These are phyloP conservation scores for Noctua janthe DNA, from an alignment of 2,888 invertebrate species.

Conservation along the genomic window DNA sequence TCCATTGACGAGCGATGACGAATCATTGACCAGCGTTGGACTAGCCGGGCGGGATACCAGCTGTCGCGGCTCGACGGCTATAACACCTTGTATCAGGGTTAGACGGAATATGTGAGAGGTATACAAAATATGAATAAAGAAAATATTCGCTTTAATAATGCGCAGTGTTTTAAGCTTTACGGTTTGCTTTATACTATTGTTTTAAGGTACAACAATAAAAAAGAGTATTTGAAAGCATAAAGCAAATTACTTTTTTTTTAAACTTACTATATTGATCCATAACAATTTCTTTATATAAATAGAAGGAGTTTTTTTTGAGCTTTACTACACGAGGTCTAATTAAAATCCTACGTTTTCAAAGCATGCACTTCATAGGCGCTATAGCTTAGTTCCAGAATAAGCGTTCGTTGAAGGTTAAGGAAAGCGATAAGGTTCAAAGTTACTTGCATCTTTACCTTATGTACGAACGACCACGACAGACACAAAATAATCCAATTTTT, in stretches of 20 bases:
- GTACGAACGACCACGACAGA: too few relatives aligned
- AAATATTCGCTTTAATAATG: background rate
- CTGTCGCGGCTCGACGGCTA: slow-evolving; percentile 82
- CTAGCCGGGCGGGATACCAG: slow-evolving; percentile 86
- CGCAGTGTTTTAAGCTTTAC: background rate
- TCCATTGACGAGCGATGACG: slow-evolving; percentile 92
- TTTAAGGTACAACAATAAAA: background rate
- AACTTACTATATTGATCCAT: background rate
- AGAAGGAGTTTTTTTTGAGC: background rate
- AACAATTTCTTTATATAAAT: background rate
- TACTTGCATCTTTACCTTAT: background rate
- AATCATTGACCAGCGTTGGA: slow-evolving; percentile 82
- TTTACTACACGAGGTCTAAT: background rate
- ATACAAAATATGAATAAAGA: background rate
- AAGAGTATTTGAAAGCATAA: background rate
- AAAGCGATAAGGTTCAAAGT: background rate
- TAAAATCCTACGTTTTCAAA: background rate
- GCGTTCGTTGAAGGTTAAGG: background rate
- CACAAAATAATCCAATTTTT: background rate
- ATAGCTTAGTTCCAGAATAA: slow-evolving; percentile 10
- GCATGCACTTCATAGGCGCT: slow-evolving; percentile 5
- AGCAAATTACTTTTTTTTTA: background rate
- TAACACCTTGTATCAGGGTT: slow-evolving; percentile 57
- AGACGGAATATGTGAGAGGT: slow-evolving; percentile 27
- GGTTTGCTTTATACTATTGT: background rate